Base-by-base conservation (phyloP, 1,140 invertebrate species). In the Harpegnathos saltator region DNA sequence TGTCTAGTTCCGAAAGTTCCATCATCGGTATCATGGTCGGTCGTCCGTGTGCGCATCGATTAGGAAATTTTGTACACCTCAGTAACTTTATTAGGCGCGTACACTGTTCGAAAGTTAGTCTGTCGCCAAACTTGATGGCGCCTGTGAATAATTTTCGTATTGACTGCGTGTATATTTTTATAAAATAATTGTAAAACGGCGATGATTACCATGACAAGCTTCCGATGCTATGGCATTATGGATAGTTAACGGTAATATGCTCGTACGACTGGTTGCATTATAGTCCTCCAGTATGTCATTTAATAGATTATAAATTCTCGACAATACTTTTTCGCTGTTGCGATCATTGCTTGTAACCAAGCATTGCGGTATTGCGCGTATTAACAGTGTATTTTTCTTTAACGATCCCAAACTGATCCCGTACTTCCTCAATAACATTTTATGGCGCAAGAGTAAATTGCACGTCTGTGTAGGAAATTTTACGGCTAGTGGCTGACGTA, bases 71-170 rank as follows among this genome's bases (percentile, higher is more conserved):
- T 4, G 93, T 94, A 54, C 88, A 62, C 38, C 77, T 86, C 58
- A 94, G 89, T 56, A 90, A 86, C 73, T 91, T 69, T 3, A 94
- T 63, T 17, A 94, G 87, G 54, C 62, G 75, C 17, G 86, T 80
- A 48, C 93, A 94, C 75, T 94, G 89, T 26, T 91, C 63, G 3
- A 91, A 24, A 44, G 85, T 90, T 44, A 94, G 78, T 12, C 87
- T 85, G 90, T 94, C 87, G 1, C 93, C 93, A 77, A 94, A 94
- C 90, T 93, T 94, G 5, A 94, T 92, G n/a, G 93, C 91, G 75
- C 92, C 93, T 94, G 7, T 22, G 73, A 82, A 90, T 89, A 74
- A 84, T n/a, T 59, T 33, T n/a, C 24, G 17, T 5, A 14, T 84
- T 84, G 82, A n/a, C n/a, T n/a, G n/a, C n/a, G n/a, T n/a, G n/a